These are phyloP conservation scores for Cremastinae sp. DNA, from an alignment of 2,888 invertebrate species.

Conservation along the genomic window DNA sequence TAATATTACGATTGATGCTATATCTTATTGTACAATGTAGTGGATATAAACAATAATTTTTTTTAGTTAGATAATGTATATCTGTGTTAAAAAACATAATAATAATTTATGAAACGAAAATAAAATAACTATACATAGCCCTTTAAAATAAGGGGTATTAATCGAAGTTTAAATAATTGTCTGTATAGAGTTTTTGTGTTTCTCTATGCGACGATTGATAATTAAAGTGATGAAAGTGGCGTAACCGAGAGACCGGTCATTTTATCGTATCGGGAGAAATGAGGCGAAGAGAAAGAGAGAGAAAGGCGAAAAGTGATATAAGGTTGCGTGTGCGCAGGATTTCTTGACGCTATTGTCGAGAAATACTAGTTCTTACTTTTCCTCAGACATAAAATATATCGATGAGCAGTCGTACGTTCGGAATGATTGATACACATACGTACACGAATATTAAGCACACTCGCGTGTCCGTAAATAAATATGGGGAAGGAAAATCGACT, in stretches of 20 bases:
- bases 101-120: too few relatives aligned
- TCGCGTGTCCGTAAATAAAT: conserved; percentile 1
- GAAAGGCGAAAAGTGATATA: conserved; percentile 10
- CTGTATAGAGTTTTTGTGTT: neutral
- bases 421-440: conserved; percentile 16
- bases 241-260: conserved; percentile 11
- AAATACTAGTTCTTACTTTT: neutral
- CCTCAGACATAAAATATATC: neutral
- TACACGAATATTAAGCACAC: conserved; percentile 24
- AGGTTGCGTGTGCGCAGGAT: conserved; percentile 23
- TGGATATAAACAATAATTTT: too few relatives aligned
- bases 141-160: conserved; percentile 7
- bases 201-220: neutral
- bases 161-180: conserved; percentile 1
- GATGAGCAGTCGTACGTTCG: conserved; percentile 6
- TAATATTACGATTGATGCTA: too few relatives aligned
- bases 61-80: too few relatives aligned
- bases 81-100: too few relatives aligned
- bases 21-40: too few relatives aligned
- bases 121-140: neutral
- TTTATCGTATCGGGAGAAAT: conserved; percentile 21
- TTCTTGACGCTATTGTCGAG: conserved; percentile 1
- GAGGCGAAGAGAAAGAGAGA: neutral
- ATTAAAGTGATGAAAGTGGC: conserved; percentile 22
- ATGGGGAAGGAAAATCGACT: conserved; percentile 29